Evolutionary conservation across 1,140 invertebrate species (phyloP).

Genomic region (Anastrepha obliqua): DNA sequence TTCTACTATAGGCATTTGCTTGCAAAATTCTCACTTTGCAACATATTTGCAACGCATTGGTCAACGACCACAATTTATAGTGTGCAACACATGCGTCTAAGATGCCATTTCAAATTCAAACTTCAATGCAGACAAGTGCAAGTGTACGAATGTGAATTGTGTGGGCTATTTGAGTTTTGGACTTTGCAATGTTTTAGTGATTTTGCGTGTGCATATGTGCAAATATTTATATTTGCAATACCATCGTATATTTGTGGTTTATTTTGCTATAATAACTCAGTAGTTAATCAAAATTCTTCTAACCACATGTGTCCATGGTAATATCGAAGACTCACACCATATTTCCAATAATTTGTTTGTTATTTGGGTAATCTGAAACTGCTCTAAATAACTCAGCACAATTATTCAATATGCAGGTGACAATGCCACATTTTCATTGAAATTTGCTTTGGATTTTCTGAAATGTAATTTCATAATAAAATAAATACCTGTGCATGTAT

Average conservation of each 20-base stretch:
- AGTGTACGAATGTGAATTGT: no score
- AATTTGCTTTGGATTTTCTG: not conserved
- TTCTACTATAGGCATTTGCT: not conserved
- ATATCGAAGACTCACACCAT: not conserved
- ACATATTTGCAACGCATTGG: not conserved
- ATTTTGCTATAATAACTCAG: not conserved
- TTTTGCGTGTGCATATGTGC: no score
- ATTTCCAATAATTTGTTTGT: not conserved
- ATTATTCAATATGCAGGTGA: not conserved
- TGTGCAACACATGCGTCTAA: conserved; percentile 31
- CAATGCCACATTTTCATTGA: not conserved
- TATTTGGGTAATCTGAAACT: not conserved
- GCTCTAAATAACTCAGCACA: not conserved
- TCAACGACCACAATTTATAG: not conserved
- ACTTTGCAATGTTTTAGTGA: no score
- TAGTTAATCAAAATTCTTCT: conserved; percentile 44
- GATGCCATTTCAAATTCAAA: not conserved
- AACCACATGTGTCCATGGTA: not conserved
- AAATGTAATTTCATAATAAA: conserved; percentile 3
- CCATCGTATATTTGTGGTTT: not conserved
- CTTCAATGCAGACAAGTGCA: no score
- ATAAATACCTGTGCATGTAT: no score
- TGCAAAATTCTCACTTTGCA: conserved; percentile 1
- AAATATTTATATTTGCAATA: no score
- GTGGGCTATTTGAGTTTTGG: no score